phyloP scores from a whole-genome alignment of 2,113 vertebrate species.

The Hiodon alosoides region DNA sequence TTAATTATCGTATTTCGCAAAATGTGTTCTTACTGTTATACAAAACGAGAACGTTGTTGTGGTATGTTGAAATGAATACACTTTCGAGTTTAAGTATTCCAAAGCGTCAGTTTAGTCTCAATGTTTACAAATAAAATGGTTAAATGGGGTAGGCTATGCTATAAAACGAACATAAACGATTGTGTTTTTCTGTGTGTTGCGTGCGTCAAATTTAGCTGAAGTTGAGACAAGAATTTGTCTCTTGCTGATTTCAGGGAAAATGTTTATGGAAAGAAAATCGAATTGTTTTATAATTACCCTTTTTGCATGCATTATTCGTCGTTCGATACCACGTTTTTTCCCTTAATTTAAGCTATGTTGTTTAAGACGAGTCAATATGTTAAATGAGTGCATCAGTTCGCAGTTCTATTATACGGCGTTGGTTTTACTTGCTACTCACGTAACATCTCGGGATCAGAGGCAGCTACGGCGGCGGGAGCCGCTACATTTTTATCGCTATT shows the following conservation, averaged over 20 bases:
- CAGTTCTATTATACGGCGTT: constrained; percentile 47
- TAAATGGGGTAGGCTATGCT: too few relatives aligned
- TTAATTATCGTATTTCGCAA: not conserved
- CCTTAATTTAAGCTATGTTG: not conserved
- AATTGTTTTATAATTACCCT: not conserved
- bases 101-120: not conserved
- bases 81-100: not conserved
- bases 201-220: too few relatives aligned
- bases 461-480: constrained; percentile 50
- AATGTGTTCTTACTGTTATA: not conserved
- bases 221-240: too few relatives aligned
- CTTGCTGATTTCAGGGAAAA: not conserved
- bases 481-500: constrained; percentile 34
- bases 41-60: not conserved
- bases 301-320: not conserved
- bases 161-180: too few relatives aligned
- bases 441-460: constrained; percentile 62
- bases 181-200: too few relatives aligned
- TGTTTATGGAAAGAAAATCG: not conserved
- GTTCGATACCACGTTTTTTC: not conserved
- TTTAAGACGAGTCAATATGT: constrained; percentile 5
- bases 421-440: constrained; percentile 71
- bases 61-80: not conserved
- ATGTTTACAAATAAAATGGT: not conserved
- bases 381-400: constrained; percentile 30